A percentile compares a stretch with the other conserved stretches of the same genome.
phyloP scores from a whole-genome alignment of 2,888 invertebrate genomes.

The Leptopilina drosophilae region DNA sequence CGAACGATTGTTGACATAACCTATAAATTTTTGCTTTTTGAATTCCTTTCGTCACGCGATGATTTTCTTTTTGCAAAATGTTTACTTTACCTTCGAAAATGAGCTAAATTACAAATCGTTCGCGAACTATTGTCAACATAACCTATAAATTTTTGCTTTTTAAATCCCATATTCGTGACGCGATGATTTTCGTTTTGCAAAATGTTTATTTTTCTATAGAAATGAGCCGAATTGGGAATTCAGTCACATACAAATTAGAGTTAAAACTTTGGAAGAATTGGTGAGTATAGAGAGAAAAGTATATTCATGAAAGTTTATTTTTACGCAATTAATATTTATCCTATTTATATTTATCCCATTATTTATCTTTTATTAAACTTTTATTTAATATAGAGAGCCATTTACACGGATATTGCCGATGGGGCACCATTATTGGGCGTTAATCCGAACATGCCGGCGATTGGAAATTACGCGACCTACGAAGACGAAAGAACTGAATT shows the following conservation, averaged over 20 bases:
- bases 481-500: constrained; percentile 85
- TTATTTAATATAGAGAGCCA: constrained; percentile 79
- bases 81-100: no score
- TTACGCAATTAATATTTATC: background rate
- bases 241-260: constrained; percentile 89
- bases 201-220: constrained; percentile 76
- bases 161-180: no score
- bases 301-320: background rate
- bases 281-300: constrained; percentile 78
- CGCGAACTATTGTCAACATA: no score
- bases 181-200: no score
- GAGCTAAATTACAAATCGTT: no score
- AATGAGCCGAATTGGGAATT: constrained; percentile 90
- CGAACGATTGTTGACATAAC: no score
- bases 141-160: no score
- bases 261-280: constrained; percentile 90
- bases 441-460: constrained; percentile 81
- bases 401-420: constrained; percentile 85
- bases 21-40: no score
- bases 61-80: no score
- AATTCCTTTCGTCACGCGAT: no score
- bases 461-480: constrained; percentile 80
- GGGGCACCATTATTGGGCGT: constrained; percentile 89
- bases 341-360: no score
- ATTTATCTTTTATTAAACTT: no score